These are phyloP conservation scores for Anadara kagoshimensis DNA, from an alignment of 1,140 invertebrate species.

Conservation along the genomic window DNA sequence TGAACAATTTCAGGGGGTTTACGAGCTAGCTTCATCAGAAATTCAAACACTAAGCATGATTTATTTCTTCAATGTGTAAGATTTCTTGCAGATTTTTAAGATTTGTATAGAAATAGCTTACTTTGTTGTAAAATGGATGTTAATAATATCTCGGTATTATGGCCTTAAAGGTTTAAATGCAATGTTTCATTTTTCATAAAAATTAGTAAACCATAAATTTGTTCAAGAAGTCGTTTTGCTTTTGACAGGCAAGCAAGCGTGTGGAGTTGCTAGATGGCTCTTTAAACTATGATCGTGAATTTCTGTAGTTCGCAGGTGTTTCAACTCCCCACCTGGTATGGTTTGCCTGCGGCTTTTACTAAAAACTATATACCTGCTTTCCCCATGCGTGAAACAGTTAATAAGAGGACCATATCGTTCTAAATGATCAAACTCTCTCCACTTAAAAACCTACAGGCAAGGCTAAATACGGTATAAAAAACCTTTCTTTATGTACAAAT, in stretches of 20 bases:
- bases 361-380: conserved; percentile 1
- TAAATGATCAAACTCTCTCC: conserved; percentile 14
- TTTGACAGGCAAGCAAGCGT: conserved; percentile 10
- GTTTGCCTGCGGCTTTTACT: conserved; percentile 15
- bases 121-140: conserved; percentile 1
- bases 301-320: conserved; percentile 23
- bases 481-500: background rate
- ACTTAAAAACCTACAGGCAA: conserved; percentile 18
- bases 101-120: background rate
- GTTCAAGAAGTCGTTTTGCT: conserved; percentile 32
- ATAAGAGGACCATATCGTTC: conserved; percentile 27
- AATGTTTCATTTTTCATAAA: conserved; percentile 33
- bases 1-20: background rate
- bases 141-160: conserved; percentile 17
- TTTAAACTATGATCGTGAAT: background rate
- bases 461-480: conserved; percentile 11
- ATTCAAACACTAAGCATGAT: background rate
- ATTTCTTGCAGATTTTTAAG: background rate
- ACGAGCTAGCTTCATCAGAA: background rate
- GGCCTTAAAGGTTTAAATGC: conserved; percentile 18
- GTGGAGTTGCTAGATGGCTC: conserved; percentile 4
- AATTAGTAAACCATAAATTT: conserved; percentile 39
- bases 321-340: conserved; percentile 4
- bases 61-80: background rate
- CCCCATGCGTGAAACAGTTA: conserved; percentile 24